Conservation (phyloP, 2,888 invertebrate genomes). For the Auanema freiburgensis region DNA sequence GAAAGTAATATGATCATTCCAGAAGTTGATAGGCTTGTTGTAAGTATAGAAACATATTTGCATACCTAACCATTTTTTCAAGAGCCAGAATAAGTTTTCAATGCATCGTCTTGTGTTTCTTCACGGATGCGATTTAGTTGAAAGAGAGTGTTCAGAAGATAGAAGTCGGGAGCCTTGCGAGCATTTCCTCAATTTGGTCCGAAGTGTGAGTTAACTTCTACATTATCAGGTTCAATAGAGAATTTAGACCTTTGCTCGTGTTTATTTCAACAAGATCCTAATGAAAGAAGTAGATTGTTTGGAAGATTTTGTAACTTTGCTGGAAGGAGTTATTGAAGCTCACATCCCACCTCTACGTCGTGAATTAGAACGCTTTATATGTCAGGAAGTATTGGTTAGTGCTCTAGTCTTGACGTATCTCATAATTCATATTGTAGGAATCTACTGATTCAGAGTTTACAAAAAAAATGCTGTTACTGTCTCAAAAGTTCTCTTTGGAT, state of each 20-base stretch:
- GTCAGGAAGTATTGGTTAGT: constrained; percentile 57
- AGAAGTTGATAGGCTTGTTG: constrained; percentile 20
- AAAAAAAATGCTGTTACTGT: constrained; percentile 55
- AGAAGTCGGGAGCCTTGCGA: constrained; percentile 27
- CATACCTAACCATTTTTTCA: background rate
- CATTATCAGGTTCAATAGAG: background rate
- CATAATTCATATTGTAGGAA: constrained; percentile 35
- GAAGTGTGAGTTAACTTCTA: constrained; percentile 27
- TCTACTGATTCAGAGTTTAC: constrained; percentile 51
- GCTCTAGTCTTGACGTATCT: constrained; percentile 4
- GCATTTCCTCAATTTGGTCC: constrained; percentile 28
- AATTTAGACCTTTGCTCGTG: constrained; percentile 58
- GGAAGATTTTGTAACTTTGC: constrained; percentile 55
- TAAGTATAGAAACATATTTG: too few relatives aligned
- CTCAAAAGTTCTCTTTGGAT: constrained; percentile 54
- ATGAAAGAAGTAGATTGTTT: constrained; percentile 51
- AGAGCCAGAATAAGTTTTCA: constrained; percentile 38
- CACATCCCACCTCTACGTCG: constrained; percentile 55
- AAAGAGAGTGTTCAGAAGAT: constrained; percentile 25
- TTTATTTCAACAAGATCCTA: constrained; percentile 57
- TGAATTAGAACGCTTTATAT: constrained; percentile 60
- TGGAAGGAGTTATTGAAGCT: constrained; percentile 53
- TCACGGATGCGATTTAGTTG: constrained; percentile 44
- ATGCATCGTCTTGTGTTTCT: constrained; percentile 54
- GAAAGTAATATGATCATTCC: constrained; percentile 33